A percentile compares a stretch with the other conserved stretches of the same genome.
phyloP scores from a whole-genome alignment of 2,888 invertebrate species.

The Spisula subtruncata region DNA sequence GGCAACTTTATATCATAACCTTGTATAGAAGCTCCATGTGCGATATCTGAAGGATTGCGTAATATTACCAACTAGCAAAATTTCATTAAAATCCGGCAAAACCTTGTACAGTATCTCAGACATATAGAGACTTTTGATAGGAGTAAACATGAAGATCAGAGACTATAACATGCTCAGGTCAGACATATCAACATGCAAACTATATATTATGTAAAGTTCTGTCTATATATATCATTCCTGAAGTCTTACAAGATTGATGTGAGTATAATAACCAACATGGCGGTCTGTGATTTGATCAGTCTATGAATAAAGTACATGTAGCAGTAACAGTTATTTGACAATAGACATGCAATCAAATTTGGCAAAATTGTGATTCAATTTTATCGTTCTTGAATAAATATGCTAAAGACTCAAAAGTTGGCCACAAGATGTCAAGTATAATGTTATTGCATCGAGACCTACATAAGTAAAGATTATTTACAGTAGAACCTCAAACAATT shows the following conservation, averaged over 20 bases:
- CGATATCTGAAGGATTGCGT: neutral
- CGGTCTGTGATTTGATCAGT: neutral
- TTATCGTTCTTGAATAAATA: too few species aligned
- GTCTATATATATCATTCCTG: neutral
- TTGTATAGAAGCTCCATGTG: neutral
- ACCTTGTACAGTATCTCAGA: neutral
- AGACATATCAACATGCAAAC: slow-evolving; percentile 7
- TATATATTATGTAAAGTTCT: neutral
- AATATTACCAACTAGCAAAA: slow-evolving; percentile 19
- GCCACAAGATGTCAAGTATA: too few species aligned
- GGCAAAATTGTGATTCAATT: too few species aligned
- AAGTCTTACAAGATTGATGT: neutral
- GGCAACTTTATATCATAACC: neutral
- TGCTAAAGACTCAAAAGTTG: too few species aligned
- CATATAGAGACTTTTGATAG: neutral
- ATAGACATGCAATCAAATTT: too few species aligned
- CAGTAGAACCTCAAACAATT: too few species aligned
- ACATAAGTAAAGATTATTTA: too few species aligned
- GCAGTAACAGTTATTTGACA: too few species aligned
- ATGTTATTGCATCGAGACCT: too few species aligned
- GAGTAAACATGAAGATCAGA: neutral
- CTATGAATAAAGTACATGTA: neutral
- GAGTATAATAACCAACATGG: neutral
- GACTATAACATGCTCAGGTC: neutral
- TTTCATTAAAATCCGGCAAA: slow-evolving; percentile 26